phyloP scores from a whole-genome alignment of 2,888 invertebrate species.

The Cephus sareptanus region DNA sequence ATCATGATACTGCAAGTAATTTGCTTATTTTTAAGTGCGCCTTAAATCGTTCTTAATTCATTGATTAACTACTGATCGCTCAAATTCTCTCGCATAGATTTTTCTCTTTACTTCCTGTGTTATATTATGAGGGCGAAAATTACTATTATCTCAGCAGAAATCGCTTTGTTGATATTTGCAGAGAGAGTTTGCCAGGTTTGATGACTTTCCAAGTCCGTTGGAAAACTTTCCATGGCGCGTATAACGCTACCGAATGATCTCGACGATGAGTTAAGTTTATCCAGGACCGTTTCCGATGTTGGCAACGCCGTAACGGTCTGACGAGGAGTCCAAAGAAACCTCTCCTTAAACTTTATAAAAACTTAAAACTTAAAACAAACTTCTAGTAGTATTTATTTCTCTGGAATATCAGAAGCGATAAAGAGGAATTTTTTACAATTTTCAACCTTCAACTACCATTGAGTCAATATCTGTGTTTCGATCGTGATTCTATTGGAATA shows the following conservation, averaged over 20 bases:
- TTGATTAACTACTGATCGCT: not conserved
- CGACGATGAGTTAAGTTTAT: not conserved
- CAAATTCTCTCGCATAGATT: not conserved
- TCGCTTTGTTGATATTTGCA: not conserved
- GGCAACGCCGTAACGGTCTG: not conserved
- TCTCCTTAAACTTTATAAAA: no score
- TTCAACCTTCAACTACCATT: not conserved
- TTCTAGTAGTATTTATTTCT: not conserved
- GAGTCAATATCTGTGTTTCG: not conserved
- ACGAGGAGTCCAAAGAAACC: not conserved
- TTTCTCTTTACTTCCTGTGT: not conserved
- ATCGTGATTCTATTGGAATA: not conserved
- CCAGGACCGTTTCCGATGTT: not conserved
- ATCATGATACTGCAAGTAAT: not conserved
- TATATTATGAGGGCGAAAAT: not conserved
- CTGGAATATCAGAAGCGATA: not conserved
- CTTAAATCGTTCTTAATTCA: not conserved
- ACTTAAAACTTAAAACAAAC: not conserved
- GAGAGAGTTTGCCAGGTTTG: not conserved
- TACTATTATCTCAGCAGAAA: not conserved
- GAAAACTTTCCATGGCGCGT: not conserved
- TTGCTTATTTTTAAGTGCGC: not conserved
- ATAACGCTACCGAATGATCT: not conserved
- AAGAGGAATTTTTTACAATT: constrained; percentile 3
- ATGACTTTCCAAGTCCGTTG: not conserved